Evolutionary conservation across 2,797 vertebrate species (phyloP).

Genomic region (Choloepus didactylus): DNA sequence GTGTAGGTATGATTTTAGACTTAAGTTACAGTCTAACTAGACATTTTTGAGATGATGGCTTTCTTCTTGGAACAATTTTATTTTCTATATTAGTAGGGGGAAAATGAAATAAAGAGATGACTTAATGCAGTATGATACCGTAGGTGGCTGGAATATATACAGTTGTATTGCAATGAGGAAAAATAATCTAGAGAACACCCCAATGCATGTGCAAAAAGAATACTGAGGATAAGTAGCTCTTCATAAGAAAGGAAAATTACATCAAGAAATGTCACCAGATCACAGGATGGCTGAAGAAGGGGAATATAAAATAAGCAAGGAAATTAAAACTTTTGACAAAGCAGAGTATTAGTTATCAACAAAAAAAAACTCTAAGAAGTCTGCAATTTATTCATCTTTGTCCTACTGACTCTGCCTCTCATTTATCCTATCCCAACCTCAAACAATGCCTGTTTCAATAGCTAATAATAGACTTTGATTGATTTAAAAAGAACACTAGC

Average conservation of each 20-base stretch:
- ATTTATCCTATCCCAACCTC: background rate
- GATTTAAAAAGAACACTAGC: background rate
- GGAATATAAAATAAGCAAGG: background rate
- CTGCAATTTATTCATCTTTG: background rate
- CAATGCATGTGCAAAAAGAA: background rate
- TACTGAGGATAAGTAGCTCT: background rate
- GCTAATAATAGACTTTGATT: background rate
- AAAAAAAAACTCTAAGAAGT: background rate
- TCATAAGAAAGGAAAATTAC: background rate
- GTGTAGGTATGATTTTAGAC: background rate
- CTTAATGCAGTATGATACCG: background rate
- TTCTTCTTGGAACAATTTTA: background rate
- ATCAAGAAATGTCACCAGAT: background rate
- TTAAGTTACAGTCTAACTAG: background rate
- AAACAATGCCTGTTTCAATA: background rate
- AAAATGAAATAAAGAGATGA: background rate
- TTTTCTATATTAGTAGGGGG: background rate
- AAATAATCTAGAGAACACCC: background rate
- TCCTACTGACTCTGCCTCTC: background rate
- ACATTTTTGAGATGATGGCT: background rate
- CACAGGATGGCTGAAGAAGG: background rate
- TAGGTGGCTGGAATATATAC: background rate
- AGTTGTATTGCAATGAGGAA: background rate
- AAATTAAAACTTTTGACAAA: background rate
- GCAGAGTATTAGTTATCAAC: background rate